A percentile compares a stretch with the other conserved stretches of the same genome.
Evolutionary conservation across 2,888 invertebrate genomes (phyloP).

Genomic region (Hydriomena furcata): DNA sequence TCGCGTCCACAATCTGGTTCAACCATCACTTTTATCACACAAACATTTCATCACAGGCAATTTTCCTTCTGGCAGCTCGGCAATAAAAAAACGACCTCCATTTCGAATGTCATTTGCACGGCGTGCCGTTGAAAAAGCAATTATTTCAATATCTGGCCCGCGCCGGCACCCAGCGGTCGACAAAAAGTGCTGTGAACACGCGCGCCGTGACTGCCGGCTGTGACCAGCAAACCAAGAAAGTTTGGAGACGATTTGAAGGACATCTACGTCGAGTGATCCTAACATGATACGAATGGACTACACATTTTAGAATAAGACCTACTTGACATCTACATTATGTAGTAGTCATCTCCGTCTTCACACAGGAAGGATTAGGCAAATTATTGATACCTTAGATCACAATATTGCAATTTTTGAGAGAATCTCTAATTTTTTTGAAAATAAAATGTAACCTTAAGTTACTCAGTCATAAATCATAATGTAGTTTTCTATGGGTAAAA

Average conservation of each 20-base stretch:
- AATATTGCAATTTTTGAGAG: too few species aligned
- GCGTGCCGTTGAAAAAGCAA: conserved; percentile 82
- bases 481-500: too few species aligned
- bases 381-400: too few species aligned
- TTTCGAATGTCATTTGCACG: conserved; percentile 83
- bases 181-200: conserved; percentile 76
- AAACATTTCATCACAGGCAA: conserved; percentile 74
- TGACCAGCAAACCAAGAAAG: conserved; percentile 60
- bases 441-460: too few species aligned
- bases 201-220: conserved; percentile 63
- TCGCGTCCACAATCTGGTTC: conserved; percentile 21
- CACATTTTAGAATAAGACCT: too few species aligned
- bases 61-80: conserved; percentile 69
- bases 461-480: too few species aligned
- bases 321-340: too few species aligned
- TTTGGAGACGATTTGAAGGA: conserved; percentile 67
- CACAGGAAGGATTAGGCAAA: too few species aligned
- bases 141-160: conserved; percentile 81
- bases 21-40: conserved; percentile 50
- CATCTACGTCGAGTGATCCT: conserved; percentile 29
- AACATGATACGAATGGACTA: not conserved
- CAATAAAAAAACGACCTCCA: conserved; percentile 79
- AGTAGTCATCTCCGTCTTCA: too few species aligned
- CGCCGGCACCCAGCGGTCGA: conserved; percentile 62
- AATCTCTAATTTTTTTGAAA: too few species aligned